phyloP scores from a whole-genome alignment of 2,113 vertebrate genomes.

The Marcusenius ussheri region DNA sequence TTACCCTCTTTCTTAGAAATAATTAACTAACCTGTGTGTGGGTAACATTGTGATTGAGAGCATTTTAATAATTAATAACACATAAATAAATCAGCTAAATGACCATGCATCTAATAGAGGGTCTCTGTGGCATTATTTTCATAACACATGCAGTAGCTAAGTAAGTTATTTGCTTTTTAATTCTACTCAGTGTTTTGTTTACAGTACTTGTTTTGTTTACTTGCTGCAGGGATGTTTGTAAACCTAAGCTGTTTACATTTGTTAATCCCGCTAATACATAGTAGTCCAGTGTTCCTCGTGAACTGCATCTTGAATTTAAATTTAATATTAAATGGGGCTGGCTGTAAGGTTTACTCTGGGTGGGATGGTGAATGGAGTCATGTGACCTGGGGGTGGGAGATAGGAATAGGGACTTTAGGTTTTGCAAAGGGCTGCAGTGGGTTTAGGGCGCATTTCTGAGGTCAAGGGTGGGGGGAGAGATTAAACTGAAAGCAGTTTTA shows the following conservation, averaged over 20 bases:
- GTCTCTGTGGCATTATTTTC: background rate
- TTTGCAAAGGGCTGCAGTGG: background rate
- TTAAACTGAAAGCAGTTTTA: background rate
- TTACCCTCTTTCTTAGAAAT: background rate
- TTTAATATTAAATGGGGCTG: background rate
- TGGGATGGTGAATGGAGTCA: background rate
- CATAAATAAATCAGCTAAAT: background rate
- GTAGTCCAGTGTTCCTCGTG: background rate
- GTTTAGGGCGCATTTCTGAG: background rate
- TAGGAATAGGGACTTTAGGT: background rate
- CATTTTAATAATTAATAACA: background rate
- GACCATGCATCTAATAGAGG: background rate
- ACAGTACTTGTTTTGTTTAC: background rate
- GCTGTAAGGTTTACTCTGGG: background rate
- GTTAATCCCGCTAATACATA: background rate
- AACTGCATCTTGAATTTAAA: background rate
- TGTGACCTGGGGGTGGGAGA: background rate
- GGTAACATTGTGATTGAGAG: background rate
- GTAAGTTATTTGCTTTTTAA: background rate
- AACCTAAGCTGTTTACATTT: background rate
- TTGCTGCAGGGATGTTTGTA: background rate
- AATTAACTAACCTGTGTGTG: background rate
- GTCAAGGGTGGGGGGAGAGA: background rate
- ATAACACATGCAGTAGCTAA: background rate
- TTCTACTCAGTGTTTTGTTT: background rate